Percentiles rank a stretch among this genome's conserved stretches.
Conservation (phyloP, 30 jellyfish, hydroid and myxozoan genomes). For the Hydra vulgaris region DNA sequence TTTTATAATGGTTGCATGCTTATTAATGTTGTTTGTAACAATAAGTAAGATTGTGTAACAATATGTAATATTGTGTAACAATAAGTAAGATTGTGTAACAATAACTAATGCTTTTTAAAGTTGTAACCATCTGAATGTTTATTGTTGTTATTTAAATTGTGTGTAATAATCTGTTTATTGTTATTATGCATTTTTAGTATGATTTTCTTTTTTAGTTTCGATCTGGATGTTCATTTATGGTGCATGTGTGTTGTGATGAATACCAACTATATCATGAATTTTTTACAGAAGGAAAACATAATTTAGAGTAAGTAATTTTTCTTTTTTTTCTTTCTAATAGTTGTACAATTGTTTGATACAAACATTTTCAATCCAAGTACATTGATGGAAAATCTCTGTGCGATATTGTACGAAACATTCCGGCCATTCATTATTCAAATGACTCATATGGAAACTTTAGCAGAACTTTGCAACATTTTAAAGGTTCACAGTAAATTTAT, state of each 20-base stretch:
- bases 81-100: no score
- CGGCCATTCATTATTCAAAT: conserved; percentile 84
- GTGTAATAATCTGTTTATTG: no score
- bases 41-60: no score
- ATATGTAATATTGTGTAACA: no score
- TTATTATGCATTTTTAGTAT: no score
- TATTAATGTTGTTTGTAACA: no score
- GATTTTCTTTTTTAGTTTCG: conserved; percentile 57
- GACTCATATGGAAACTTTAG: conserved; percentile 95
- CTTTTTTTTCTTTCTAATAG: neutral
- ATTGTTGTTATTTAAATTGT: no score
- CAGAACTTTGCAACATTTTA: conserved; percentile 81
- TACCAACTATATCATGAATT: conserved; percentile 78
- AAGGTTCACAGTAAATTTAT: conserved; percentile 30
- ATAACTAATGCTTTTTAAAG: no score
- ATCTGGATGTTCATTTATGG: conserved; percentile 90
- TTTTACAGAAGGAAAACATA: conserved; percentile 48
- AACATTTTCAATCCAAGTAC: conserved; percentile 12
- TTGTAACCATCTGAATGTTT: no score
- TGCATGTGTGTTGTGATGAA: conserved; percentile 86
- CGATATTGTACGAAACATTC: conserved; percentile 65
- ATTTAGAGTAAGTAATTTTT: conserved; percentile 63
- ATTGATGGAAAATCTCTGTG: conserved; percentile 71
- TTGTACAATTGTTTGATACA: neutral
- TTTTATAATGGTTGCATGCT: no score